phyloP scores from a whole-genome alignment of 2,888 invertebrate species.

The Lasioglossum vierecki region DNA sequence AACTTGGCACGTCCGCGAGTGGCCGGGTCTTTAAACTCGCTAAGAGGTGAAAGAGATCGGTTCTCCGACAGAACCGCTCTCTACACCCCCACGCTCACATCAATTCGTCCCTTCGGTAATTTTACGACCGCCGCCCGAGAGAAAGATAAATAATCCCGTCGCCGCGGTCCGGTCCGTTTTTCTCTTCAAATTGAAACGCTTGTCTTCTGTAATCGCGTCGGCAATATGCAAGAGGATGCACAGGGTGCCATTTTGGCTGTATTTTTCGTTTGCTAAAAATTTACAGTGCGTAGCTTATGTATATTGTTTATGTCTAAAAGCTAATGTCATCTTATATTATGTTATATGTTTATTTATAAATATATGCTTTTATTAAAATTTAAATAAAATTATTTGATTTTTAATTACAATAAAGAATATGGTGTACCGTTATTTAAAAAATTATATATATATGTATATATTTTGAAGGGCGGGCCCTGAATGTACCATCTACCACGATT shows the following conservation, averaged over 20 bases:
- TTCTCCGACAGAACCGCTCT: constrained; percentile 35
- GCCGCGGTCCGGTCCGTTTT: not conserved
- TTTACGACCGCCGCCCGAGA: constrained; percentile 18
- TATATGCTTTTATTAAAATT: too few relatives aligned
- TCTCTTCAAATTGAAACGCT: not conserved
- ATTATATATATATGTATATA: too few relatives aligned
- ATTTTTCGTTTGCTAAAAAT: too few relatives aligned
- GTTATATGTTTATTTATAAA: too few relatives aligned
- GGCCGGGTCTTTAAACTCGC: constrained; percentile 65
- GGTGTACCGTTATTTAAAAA: too few relatives aligned
- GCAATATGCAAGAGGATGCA: not conserved
- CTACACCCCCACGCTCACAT: not conserved
- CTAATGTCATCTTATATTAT: too few relatives aligned
- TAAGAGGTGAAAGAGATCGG: constrained; percentile 66
- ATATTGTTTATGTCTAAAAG: too few relatives aligned
- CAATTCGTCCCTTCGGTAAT: constrained; percentile 24
- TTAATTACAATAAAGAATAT: too few relatives aligned
- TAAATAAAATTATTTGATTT: too few relatives aligned
- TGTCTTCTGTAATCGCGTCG: not conserved
- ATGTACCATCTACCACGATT: not conserved
- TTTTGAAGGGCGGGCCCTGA: too few relatives aligned
- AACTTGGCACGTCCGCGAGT: constrained; percentile 77
- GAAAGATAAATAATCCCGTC: not conserved
- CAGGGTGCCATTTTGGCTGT: too few relatives aligned
- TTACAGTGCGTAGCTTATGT: too few relatives aligned